Evolutionary conservation across 2,113 vertebrate genomes (phyloP).

Genomic region (Mobula hypostoma): DNA sequence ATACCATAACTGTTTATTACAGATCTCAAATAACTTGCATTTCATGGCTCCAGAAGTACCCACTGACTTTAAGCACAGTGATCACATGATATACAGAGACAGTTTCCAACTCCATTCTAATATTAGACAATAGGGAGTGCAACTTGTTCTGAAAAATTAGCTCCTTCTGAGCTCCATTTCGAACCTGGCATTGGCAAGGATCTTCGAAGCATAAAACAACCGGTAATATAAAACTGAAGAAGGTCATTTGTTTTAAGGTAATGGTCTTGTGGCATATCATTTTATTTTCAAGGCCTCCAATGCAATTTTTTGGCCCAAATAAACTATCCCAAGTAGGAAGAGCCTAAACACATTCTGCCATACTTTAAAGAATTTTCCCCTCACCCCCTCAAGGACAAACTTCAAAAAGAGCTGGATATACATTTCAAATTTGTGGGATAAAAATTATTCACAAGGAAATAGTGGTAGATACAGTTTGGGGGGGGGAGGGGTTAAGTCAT

Average conservation of each 20-base stretch:
- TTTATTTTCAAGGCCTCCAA: background rate
- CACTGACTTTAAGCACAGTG: background rate
- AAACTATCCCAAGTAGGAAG: background rate
- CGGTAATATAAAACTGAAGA: background rate
- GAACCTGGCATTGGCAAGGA: background rate
- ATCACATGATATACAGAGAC: background rate
- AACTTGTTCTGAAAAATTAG: constrained; percentile 5
- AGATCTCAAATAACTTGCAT: background rate
- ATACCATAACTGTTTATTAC: background rate
- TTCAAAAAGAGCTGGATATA: background rate
- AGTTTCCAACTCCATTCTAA: background rate
- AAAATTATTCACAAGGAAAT: background rate
- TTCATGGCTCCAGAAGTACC: background rate
- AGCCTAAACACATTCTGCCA: background rate
- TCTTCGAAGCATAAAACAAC: background rate
- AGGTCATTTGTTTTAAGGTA: background rate
- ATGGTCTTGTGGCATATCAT: background rate
- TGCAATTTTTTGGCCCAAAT: background rate
- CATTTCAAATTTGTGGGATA: background rate
- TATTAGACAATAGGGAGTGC: background rate
- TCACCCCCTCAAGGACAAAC: background rate
- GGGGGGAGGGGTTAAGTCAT: background rate
- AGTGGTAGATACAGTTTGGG: no score
- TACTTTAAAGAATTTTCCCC: background rate
- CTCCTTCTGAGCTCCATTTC: background rate